Base-by-base conservation (phyloP, 2,888 invertebrate genomes). In the Ischnura elegans region DNA sequence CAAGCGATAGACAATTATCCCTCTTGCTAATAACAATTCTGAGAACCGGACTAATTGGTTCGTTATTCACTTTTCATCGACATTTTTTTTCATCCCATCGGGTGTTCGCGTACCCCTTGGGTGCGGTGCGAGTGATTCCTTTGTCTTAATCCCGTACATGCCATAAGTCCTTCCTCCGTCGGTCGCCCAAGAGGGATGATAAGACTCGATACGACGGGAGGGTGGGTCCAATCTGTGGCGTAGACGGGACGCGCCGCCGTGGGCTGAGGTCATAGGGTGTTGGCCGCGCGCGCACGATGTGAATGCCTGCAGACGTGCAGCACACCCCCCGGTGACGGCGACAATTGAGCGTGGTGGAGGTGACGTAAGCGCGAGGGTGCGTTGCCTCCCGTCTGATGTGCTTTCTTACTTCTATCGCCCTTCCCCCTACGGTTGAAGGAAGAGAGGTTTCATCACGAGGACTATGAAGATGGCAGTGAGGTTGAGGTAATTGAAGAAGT, bases 301-400 rank as follows among this genome's bases (percentile, higher is more conserved):
- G 76, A 76, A 76, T 76, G 16, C 76, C 76, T 13, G 76, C 29
- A 36, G 76, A 76, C 36, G 10, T n/a, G 76, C 36, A 76, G 76
- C 36, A 76, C 76, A 36, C 76, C 76, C 76, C 76, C 29, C 36
- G 25, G 76, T 76, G 76, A 76, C 76, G 36, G 16, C 16, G 47
- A 76, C 25, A 16, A 76, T 29, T 29, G 29, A 76, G 36, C n/a
- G 36, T 36, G 76, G 16, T 36, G 76, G 36, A n/a, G 36, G n/a
- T 76, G 76, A 76, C n/a, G 76, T 76, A 76, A 76, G 76, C 25
- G n/a, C 13, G 61, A 76, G 76, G 76, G 76, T 76, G 29, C 76
- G 6, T 76, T 2, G 76, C 76, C 36, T 51, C 36, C 16, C 76
- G 36, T 36, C 16, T 36, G 25, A 36, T 29, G 4, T n/a, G n/a